These are phyloP conservation scores for Centroberyx gerrardi DNA, from an alignment of 2,797 vertebrate species.

Conservation along the genomic window DNA sequence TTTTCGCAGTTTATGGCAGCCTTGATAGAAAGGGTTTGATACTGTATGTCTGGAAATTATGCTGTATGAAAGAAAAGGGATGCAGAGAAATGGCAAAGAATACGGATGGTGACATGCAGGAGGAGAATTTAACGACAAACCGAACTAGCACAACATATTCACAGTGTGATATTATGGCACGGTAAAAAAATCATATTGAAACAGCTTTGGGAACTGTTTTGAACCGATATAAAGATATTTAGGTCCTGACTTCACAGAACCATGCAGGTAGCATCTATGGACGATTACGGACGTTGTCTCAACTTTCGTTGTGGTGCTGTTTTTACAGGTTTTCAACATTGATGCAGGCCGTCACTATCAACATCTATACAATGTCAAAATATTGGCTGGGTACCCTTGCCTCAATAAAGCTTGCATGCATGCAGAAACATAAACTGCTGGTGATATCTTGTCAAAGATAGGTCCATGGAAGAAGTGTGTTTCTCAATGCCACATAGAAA, in stretches of 20 bases:
- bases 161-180: not conserved
- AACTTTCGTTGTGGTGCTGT: too few relatives aligned
- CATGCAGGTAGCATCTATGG: too few relatives aligned
- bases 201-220: slow-evolving; percentile 10
- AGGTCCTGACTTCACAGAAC: too few relatives aligned
- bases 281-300: too few relatives aligned
- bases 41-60: slow-evolving; percentile 36
- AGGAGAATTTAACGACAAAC: slow-evolving; percentile 24
- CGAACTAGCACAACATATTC: slow-evolving; percentile 22
- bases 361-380: too few relatives aligned
- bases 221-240: too few relatives aligned
- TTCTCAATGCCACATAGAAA: slow-evolving; percentile 33
- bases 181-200: slow-evolving; percentile 42
- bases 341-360: too few relatives aligned
- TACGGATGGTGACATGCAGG: slow-evolving; percentile 5
- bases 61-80: slow-evolving; percentile 33
- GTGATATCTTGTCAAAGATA: slow-evolving; percentile 9
- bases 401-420: slow-evolving; percentile 12
- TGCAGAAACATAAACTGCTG: slow-evolving; percentile 28
- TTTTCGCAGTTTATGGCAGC: slow-evolving; percentile 45
- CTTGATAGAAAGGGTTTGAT: slow-evolving; percentile 52
- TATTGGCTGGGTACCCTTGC: too few relatives aligned
- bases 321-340: too few relatives aligned
- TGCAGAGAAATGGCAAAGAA: not conserved
- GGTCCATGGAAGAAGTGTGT: slow-evolving; percentile 9